A percentile compares a stretch with the other conserved stretches of the same genome.
phyloP scores from a whole-genome alignment of 1,140 invertebrate genomes.

The Charaxes varanes region DNA sequence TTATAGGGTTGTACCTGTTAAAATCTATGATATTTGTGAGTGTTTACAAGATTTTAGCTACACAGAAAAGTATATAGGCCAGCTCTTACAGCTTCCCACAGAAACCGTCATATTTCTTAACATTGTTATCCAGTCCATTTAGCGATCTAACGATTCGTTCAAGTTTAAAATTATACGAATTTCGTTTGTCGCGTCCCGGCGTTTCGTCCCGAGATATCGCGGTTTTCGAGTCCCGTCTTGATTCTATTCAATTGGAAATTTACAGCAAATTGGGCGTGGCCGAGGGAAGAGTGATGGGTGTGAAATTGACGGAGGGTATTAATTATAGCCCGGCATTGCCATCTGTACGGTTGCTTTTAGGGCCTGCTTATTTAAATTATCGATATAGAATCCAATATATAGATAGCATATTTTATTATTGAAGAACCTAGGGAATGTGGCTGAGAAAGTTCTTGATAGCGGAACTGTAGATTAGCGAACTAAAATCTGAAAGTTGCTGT shows the following conservation, averaged over 20 bases:
- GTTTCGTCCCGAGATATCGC: constrained; percentile 15
- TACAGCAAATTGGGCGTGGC: constrained; percentile 26
- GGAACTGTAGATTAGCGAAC: no score
- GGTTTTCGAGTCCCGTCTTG: constrained; percentile 14
- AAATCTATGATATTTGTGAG: no score
- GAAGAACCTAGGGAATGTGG: no score
- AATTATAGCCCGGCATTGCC: constrained; percentile 44
- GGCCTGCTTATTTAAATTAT: not conserved
- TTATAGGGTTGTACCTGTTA: no score
- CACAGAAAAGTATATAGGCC: no score
- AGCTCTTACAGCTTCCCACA: no score
- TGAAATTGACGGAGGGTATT: constrained; percentile 62
- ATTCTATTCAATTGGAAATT: constrained; percentile 21
- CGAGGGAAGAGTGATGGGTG: constrained; percentile 41
- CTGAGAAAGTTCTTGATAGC: no score
- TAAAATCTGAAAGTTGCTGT: no score
- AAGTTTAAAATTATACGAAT: constrained; percentile 10
- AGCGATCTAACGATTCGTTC: not conserved
- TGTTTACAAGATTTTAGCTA: no score
- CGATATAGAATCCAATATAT: no score
- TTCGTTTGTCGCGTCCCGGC: constrained; percentile 1
- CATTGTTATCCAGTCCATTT: not conserved
- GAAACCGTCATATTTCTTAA: no score
- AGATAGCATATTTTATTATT: not conserved
- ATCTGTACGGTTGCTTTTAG: not conserved